phyloP scores from a whole-genome alignment of 2,797 vertebrate species.

The Chelonia mydas region DNA sequence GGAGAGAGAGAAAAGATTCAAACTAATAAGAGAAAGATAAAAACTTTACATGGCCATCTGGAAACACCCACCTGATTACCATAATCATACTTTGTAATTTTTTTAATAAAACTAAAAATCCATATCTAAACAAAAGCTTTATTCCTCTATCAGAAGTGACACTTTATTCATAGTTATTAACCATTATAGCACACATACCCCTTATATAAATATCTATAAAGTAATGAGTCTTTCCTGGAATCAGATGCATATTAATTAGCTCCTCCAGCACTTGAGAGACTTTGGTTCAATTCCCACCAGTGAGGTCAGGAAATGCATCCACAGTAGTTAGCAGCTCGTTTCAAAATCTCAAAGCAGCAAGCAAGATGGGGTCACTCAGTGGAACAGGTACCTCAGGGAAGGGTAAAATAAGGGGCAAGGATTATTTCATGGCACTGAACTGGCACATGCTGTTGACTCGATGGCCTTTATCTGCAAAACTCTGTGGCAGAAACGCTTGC shows the following conservation, averaged over 20 bases:
- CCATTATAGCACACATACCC: constrained; percentile 69
- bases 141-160: constrained; percentile 70
- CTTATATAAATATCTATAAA: constrained; percentile 81
- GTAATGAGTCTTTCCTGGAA: constrained; percentile 83
- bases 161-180: constrained; percentile 76
- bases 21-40: constrained; percentile 19
- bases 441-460: constrained; percentile 62
- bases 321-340: constrained; percentile 82
- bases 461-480: constrained; percentile 60
- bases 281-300: constrained; percentile 83
- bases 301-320: constrained; percentile 83
- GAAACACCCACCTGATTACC: constrained; percentile 58
- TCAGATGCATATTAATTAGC: constrained; percentile 85
- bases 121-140: constrained; percentile 74
- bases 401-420: constrained; percentile 74
- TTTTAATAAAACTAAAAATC: constrained; percentile 76
- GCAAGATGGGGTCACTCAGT: constrained; percentile 77
- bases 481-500: constrained; percentile 25
- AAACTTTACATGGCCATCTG: constrained; percentile 47
- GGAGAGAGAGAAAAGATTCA: background rate
- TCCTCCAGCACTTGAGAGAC: constrained; percentile 82
- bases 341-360: constrained; percentile 80
- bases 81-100: constrained; percentile 69
- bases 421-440: constrained; percentile 73
- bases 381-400: constrained; percentile 79